Evolutionary conservation across 1,140 invertebrate genomes (phyloP), one percentile per base, ranked within the genome.

Genomic region (Lepidurus apus): DNA sequence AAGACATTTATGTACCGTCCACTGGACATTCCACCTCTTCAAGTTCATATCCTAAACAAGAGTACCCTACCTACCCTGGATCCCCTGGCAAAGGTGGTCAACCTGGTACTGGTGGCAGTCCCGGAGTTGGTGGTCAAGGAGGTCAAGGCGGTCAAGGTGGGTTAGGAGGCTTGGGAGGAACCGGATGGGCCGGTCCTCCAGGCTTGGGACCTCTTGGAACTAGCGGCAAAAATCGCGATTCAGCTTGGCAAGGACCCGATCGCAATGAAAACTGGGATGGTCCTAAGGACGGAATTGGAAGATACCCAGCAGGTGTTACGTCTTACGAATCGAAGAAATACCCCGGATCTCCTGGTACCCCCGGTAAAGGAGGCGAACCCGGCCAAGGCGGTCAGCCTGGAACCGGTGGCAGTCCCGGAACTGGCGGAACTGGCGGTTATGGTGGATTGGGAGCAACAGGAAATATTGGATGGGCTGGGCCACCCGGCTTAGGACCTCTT

Each of bases 331-430:
- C 5, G 45, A 47, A 47, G 10, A 47, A 47, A 17, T 47, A 47
- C 45, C 45, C 45, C 45, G 45, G 45, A 47, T 11, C 45, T 17
- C 45, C 45, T 47, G 45, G 45, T 47, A 17, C 45, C 17, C 45
- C 45, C 53, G 77, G 53, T 76, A 47, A 42, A 4, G 45, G 75
- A 74, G 75, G 77, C 75, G 43, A 73, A 74, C 73, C 42, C 73
- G 80, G 77, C 1, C 44, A 13, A 76, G 73, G 76, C 77, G 81
- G 81, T 76, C 43, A 44, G 6, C 74, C 43, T 77, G 73, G 42
- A 13, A 65, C 47, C 73, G 81, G 79, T 80, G 53, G 53, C 5
- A 13, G 21, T 7, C 17, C 17, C 21, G 53, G 53, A n/a, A 17
- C 10, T 11, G 45, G 78, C 21, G 53, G 53, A n/a, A 17, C 10